These are phyloP conservation scores for Agrochola lota DNA, from an alignment of 2,888 invertebrate species.

Conservation along the genomic window DNA sequence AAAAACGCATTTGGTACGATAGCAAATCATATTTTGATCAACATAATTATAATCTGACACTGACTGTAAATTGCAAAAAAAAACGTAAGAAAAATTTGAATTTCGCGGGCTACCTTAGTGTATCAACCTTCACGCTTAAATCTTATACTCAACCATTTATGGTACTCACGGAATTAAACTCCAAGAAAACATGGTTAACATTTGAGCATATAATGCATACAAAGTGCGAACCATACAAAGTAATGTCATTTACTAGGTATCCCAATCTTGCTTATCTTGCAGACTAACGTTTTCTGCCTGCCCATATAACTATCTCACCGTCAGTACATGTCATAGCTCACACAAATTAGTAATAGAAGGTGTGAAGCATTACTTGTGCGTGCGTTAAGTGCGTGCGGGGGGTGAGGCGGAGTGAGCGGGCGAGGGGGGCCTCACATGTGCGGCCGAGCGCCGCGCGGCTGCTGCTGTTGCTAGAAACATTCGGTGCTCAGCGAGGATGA, in stretches of 20 bases:
- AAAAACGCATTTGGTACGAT: not conserved
- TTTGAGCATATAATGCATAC: not conserved
- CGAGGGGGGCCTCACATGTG: conserved; percentile 76
- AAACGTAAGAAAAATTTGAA: not conserved
- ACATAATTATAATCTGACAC: too few species aligned
- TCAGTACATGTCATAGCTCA: conserved; percentile 40
- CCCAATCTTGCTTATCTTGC: not conserved
- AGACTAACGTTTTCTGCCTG: not conserved
- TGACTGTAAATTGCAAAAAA: not conserved
- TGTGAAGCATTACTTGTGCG: conserved; percentile 79
- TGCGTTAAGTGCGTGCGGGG: conserved; percentile 62
- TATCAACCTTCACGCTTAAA: not conserved
- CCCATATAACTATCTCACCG: not conserved
- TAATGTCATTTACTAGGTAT: not conserved
- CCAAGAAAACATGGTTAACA: not conserved
- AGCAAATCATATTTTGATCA: not conserved
- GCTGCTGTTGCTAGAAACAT: conserved; percentile 81
- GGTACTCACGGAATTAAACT: not conserved
- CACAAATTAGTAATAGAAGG: conserved; percentile 70
- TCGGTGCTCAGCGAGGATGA: conserved; percentile 21
- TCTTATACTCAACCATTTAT: not conserved
- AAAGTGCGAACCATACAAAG: not conserved
- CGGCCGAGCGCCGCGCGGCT: conserved; percentile 79
- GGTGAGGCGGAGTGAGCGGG: conserved; percentile 45
- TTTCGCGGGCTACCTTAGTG: not conserved